A percentile compares a stretch with the other conserved stretches of the same genome.
phyloP scores from a whole-genome alignment of 2,888 invertebrate genomes.

The Pheosia gnoma region DNA sequence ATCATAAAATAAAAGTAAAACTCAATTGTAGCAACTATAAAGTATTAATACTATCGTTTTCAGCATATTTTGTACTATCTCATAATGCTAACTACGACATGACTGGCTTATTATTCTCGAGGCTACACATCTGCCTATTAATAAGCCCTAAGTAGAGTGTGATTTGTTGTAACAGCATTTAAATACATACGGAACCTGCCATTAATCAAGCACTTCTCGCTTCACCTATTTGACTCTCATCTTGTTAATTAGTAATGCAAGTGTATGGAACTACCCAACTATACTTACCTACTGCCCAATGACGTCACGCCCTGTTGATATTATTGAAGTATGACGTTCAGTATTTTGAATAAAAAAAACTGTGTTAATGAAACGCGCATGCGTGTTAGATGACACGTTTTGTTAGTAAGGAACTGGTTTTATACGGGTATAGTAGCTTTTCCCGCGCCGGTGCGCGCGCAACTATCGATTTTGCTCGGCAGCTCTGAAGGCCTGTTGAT shows the following conservation, averaged over 20 bases:
- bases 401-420: too few relatives aligned
- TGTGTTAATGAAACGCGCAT: neutral
- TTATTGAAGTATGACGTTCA: neutral
- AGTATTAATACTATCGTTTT: too few relatives aligned
- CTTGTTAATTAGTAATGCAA: neutral
- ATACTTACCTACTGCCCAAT: neutral
- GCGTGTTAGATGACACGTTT: neutral
- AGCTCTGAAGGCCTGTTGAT: too few relatives aligned
- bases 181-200: neutral
- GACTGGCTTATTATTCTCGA: too few relatives aligned
- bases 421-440: too few relatives aligned
- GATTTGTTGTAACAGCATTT: neutral
- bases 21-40: too few relatives aligned
- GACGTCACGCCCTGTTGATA: neutral
- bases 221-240: neutral
- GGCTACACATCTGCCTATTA: too few relatives aligned
- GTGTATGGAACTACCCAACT: neutral
- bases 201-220: neutral
- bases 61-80: too few relatives aligned
- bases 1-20: too few relatives aligned
- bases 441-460: too few relatives aligned
- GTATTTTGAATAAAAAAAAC: neutral
- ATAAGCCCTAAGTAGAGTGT: neutral
- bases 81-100: too few relatives aligned
- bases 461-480: too few relatives aligned